phyloP scores from a whole-genome alignment of 2,113 vertebrate genomes.

The Zingel zingel region DNA sequence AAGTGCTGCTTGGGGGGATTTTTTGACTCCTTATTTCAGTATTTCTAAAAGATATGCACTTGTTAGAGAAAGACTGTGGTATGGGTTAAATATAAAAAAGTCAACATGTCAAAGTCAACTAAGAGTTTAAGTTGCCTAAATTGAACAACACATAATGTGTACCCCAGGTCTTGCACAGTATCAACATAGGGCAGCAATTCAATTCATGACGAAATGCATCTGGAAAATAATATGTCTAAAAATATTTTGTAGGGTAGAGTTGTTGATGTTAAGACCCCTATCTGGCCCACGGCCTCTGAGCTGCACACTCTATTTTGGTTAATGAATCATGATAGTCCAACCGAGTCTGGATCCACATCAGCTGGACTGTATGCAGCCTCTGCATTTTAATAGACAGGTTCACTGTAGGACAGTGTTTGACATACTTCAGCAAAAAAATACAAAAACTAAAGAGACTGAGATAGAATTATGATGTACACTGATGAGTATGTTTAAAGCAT shows the following conservation, averaged over 20 bases:
- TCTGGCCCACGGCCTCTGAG: conserved; percentile 32
- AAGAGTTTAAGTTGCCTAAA: neutral
- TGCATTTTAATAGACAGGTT: conserved; percentile 38
- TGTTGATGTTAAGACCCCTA: conserved; percentile 23
- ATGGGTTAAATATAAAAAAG: neutral
- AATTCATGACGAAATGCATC: neutral
- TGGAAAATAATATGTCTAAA: neutral
- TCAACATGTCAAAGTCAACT: neutral
- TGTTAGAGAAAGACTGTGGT: neutral
- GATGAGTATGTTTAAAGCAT: conserved; percentile 16
- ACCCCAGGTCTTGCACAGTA: neutral
- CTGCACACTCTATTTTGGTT: conserved; percentile 43
- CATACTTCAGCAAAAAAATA: conserved; percentile 2
- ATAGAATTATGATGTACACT: neutral
- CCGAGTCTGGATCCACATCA: conserved; percentile 35
- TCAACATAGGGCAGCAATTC: neutral
- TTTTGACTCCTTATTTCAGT: neutral
- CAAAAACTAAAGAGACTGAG: conserved; percentile 5
- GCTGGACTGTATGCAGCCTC: conserved; percentile 25
- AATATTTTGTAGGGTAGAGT: conserved; percentile 12
- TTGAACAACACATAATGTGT: too few relatives aligned
- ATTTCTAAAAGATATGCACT: neutral
- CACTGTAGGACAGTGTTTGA: conserved; percentile 14
- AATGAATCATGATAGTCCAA: conserved; percentile 59
- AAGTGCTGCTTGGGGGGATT: neutral